Conservation (phyloP, 2,797 vertebrate genomes). For the Eospalax fontanierii region DNA sequence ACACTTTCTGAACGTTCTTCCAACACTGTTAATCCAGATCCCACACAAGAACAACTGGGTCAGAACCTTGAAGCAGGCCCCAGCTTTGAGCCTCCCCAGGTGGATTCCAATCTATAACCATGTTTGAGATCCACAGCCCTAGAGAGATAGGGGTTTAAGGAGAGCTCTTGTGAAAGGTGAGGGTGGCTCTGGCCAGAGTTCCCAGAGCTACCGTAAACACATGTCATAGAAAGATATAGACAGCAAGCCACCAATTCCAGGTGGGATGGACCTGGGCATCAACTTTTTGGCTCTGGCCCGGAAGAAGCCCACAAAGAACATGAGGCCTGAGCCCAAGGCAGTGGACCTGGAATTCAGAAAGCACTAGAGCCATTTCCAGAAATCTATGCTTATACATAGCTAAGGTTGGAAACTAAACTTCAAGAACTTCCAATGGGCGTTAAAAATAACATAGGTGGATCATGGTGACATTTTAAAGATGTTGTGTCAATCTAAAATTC, state of each 20-base stretch:
- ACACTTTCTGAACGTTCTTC: neutral
- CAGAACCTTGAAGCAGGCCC: neutral
- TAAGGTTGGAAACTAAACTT: neutral
- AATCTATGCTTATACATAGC: neutral
- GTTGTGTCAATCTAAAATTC: neutral
- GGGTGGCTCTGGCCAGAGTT: neutral
- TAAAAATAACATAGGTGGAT: neutral
- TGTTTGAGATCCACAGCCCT: neutral
- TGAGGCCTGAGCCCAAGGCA: neutral
- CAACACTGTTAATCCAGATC: neutral
- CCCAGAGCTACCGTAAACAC: neutral
- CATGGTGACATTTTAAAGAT: slow-evolving; percentile 41
- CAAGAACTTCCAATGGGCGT: neutral
- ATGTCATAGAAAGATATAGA: neutral
- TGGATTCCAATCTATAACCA: neutral
- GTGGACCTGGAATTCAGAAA: neutral
- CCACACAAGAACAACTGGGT: neutral
- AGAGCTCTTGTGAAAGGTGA: neutral
- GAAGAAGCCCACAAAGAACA: neutral
- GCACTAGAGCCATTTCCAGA: neutral
- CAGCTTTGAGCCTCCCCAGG: neutral
- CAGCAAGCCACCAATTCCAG: neutral
- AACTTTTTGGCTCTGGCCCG: neutral
- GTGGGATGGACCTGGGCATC: neutral
- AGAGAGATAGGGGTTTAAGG: neutral